phyloP scores from a whole-genome alignment of 2,797 vertebrate genomes.

The Ctenopoma multispine region DNA sequence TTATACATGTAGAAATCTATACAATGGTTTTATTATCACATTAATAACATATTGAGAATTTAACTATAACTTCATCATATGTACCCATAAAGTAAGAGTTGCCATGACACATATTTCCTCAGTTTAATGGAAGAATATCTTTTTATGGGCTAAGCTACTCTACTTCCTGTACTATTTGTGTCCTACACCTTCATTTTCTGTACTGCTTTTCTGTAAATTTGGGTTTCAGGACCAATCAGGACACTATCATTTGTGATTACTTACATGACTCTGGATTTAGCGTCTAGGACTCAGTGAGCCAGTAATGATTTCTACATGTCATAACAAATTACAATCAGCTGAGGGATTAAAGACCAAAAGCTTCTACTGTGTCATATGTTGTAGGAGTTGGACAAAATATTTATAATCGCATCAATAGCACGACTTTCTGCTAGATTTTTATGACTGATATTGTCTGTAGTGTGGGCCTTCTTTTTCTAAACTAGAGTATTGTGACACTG shows the following conservation, averaged over 20 bases:
- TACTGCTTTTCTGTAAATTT: background rate
- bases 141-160: background rate
- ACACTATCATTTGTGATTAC: constrained; percentile 1
- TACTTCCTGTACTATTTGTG: background rate
- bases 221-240: background rate
- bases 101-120: background rate
- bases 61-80: background rate
- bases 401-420: background rate
- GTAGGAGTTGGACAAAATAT: background rate
- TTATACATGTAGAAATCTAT: background rate
- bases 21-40: constrained; percentile 7
- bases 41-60: background rate
- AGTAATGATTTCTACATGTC: constrained; percentile 50
- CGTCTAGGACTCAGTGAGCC: constrained; percentile 28
- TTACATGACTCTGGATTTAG: constrained; percentile 22
- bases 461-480: constrained; percentile 33
- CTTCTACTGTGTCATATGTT: constrained; percentile 17
- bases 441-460: constrained; percentile 9
- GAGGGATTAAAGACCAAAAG: constrained; percentile 25
- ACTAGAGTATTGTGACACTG: constrained; percentile 35
- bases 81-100: background rate
- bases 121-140: background rate
- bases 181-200: background rate
- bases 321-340: constrained; percentile 40
- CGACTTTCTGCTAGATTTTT: background rate